These are phyloP conservation scores for Caenorhabditis panamensis DNA, from an alignment of 2,888 invertebrate genomes.

Conservation along the genomic window DNA sequence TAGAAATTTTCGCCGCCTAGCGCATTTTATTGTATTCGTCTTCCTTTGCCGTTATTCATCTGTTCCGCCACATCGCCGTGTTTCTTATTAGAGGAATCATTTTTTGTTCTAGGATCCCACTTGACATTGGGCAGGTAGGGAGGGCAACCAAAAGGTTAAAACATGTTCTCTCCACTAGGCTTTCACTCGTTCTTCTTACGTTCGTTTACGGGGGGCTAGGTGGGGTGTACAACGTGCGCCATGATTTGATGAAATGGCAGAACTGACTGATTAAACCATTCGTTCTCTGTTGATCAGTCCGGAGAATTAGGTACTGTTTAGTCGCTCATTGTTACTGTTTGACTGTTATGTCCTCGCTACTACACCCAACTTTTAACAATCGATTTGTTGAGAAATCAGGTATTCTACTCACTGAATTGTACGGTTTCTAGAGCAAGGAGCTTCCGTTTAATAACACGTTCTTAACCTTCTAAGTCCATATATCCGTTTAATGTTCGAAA, in stretches of 20 bases:
- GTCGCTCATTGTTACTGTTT: conserved; percentile 13
- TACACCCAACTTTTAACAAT: background rate
- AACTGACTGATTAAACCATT: conserved; percentile 55
- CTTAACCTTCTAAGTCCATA: no score
- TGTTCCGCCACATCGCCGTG: conserved; percentile 4
- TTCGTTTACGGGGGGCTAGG: conserved; percentile 48
- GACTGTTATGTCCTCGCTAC: background rate
- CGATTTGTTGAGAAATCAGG: background rate
- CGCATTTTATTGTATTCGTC: conserved; percentile 6
- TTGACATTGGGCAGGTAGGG: conserved; percentile 41
- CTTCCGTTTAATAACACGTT: no score
- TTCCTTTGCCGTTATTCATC: conserved; percentile 52
- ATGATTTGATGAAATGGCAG: conserved; percentile 58
- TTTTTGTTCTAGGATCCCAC: conserved; percentile 55
- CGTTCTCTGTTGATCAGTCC: conserved; percentile 39
- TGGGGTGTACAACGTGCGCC: conserved; percentile 46
- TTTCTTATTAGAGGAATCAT: conserved; percentile 22
- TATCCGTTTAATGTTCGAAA: background rate
- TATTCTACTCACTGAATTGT: background rate
- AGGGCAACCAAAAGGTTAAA: conserved; percentile 51
- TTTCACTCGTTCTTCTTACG: conserved; percentile 56
- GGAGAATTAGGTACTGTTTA: conserved; percentile 31
- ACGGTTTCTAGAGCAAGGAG: no score
- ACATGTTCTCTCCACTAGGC: conserved; percentile 54
- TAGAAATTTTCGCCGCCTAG: conserved; percentile 16